These are phyloP conservation scores for Whitmania pigra DNA, from an alignment of 1,140 invertebrate genomes.

Conservation along the genomic window DNA sequence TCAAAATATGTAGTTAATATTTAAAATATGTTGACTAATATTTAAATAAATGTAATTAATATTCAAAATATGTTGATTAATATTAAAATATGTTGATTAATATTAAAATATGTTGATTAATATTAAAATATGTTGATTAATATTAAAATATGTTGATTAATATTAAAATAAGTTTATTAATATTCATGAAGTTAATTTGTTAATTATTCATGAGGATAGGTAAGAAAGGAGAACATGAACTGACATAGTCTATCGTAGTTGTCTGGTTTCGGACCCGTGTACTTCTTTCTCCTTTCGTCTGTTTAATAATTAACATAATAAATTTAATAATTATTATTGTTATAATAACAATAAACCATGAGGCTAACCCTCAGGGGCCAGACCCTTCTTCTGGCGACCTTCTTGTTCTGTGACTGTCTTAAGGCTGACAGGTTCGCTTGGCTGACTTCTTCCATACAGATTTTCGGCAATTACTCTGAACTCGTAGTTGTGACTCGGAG, in stretches of 20 bases:
- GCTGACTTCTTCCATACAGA: conserved; percentile 86
- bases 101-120: too few species aligned
- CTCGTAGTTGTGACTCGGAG: conserved; percentile 70
- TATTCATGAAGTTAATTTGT: too few species aligned
- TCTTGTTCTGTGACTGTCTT: conserved; percentile 31
- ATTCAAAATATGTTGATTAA: too few species aligned
- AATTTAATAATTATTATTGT: too few species aligned
- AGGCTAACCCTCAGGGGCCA: conserved; percentile 8
- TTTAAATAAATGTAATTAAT: too few species aligned
- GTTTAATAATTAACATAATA: too few species aligned
- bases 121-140: too few species aligned
- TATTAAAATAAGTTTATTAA: too few species aligned
- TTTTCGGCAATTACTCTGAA: conserved; percentile 96
- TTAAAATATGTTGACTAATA: too few species aligned
- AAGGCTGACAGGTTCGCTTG: conserved; percentile 46
- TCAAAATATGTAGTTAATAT: too few species aligned
- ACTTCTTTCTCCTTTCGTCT: conserved; percentile 60
- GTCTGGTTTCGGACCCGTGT: conserved; percentile 66
- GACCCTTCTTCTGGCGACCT: conserved; percentile 23
- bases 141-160: too few species aligned
- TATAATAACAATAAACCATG: background rate
- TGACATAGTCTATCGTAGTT: conserved; percentile 88
- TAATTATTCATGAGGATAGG: background rate
- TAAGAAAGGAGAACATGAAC: conserved; percentile 23
- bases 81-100: too few species aligned